phyloP scores from a whole-genome alignment of 2,113 vertebrate species.

The human region GRCh38 chr1:195634501-195635000 shows the following conservation, averaged over 20 bases:
- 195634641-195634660: not conserved
- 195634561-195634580: not conserved
- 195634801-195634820: not conserved
- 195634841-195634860: not conserved
- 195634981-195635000: not conserved
- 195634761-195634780: not conserved
- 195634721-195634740: not conserved
- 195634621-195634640: not conserved
- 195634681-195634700: not conserved
- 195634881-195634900: not conserved
- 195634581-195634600: not conserved
- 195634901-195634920: not conserved
- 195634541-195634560: not conserved
- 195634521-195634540: not conserved
- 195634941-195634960: no score
- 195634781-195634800: not conserved
- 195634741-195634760: not conserved
- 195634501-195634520: not conserved
- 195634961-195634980: not conserved
- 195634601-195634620: not conserved
- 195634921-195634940: not conserved
- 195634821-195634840: not conserved
- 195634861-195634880: not conserved
- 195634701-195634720: not conserved
- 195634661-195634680: not conserved